Base-by-base conservation (phyloP, 2,113 vertebrate species). In the Cryptotis parvus region DNA sequence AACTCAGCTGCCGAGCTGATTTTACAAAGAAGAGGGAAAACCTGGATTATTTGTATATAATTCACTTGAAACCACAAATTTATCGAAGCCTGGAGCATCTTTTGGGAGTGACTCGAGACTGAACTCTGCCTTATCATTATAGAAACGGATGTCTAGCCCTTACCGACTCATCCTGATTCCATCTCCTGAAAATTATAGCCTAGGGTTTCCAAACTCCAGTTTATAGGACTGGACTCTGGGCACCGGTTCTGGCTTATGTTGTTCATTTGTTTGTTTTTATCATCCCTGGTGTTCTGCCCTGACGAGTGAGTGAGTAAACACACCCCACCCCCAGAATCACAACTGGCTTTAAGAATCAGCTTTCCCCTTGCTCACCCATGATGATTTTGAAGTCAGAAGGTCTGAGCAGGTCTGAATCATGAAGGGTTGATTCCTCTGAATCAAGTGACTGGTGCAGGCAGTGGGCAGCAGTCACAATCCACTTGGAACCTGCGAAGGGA, bases 391-490 rank as follows among this genome's bases (percentile, higher is more conserved):
- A 97, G 12, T 97, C 96, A 27, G 96, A 96, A 61, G 91, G 80
- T 9, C 66, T 83, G 49, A 97, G 75, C 43, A 95, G 15, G 14
- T 95, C 16, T 1, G 49, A 79, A n/a, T 14, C 15, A 0, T 4
- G 55, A 20, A 96, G 16, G 2, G 37, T 68, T 14, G 91, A 11
- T 9, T 95, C 83, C 6, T 97, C 96, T 0, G 72, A 33, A 12
- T 95, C 66, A 0, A 96, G 72, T 0, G 49, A 33, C 1, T 94
- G 10, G 33, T 98, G 97, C 37, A 98, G 97, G 45, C 98, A 98
- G 81, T 98, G 98, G 20, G 98, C 97, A 0, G 98, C 97, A 0
- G 97, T 98, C 91, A 98, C 84, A 12, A 98, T 79, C 98, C 98
- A 98, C 11, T 65, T 89, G 92, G 95, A 92, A 29, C 96, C 97